Conservation (phyloP, 35 echinoderm and acorn worm genomes). For the Chiridota heheva region DNA sequence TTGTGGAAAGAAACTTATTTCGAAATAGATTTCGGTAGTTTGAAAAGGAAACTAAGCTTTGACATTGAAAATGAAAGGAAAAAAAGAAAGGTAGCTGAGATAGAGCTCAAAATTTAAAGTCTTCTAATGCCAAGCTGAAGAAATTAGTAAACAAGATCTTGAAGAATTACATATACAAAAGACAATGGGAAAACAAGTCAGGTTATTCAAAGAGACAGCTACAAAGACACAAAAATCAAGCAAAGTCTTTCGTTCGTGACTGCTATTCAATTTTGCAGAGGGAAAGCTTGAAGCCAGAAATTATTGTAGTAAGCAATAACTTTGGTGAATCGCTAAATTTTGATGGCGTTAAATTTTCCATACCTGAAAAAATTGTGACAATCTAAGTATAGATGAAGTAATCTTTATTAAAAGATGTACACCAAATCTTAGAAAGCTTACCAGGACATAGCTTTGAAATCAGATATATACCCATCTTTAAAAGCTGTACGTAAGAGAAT, state of each 20-base stretch:
- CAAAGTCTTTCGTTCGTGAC: not conserved
- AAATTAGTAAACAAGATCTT: not conserved
- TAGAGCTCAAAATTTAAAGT: not conserved
- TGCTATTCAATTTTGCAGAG: not conserved
- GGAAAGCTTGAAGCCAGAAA: not conserved
- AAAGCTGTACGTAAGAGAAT: not conserved
- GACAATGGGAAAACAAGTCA: not conserved
- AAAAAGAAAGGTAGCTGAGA: not conserved
- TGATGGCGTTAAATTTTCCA: not conserved
- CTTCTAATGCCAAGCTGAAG: not conserved
- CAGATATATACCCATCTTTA: not conserved
- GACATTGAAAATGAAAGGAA: not conserved
- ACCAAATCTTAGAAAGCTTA: not conserved
- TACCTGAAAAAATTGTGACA: not conserved
- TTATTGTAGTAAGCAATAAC: not conserved
- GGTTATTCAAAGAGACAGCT: not conserved
- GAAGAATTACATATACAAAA: not conserved
- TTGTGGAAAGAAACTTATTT: not conserved
- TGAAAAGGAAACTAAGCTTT: not conserved
- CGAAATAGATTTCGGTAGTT: not conserved
- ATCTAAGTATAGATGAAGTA: not conserved
- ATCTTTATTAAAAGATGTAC: not conserved
- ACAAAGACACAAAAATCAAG: slow-evolving; percentile 2
- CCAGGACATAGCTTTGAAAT: not conserved
- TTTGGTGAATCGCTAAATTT: not conserved